Evolutionary conservation across 1,140 invertebrate species (phyloP), one percentile per base, ranked within the genome.

Genomic region (Caenorhabditis inopinata): DNA sequence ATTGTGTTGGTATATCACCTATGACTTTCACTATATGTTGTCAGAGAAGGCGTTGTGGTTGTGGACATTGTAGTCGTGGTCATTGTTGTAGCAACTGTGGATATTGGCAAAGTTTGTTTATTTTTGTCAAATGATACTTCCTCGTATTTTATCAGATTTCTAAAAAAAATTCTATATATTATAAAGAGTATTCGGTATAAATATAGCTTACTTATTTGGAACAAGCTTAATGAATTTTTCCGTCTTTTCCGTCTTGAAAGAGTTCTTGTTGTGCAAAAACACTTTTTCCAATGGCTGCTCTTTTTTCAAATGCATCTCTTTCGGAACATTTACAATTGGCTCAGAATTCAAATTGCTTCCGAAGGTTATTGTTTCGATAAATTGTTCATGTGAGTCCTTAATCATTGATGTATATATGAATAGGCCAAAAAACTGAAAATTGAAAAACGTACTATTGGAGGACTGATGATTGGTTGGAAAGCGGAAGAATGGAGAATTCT

Each of bases 281-380:
- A 58, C 53, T 58, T 58, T 58, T 11, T 58, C 27, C 53, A 38
- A 2, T n/a, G 58, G 32, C 58, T n/a, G n/a, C n/a, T 68, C 58
- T 21, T 68, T 38, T 5, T 42, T 29, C 58, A 68, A 27, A 68
- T 68, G 58, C 58, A 68, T 68, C 25, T 68, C 58, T 68, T 38
- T 68, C 38, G 12, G 58, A 29, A 68, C 58, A 21, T 68, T 68
- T 14, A 68, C 18, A 68, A 68, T 68, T 38, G 58, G 32, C 25
- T 68, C 58, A 1, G 58, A 68, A 68, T 68, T 38, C 12, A 68
- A 23, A 68, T 42, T 68, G 32, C 58, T 68, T 18, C 58, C 58
- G 38, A 68, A 68, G 58, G 58, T 68, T 68, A 68, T 68, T 21
- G 58, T 68, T 68, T 68, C 58, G n/a, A 68, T 68, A 38, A 68